A percentile compares a stretch with the other conserved stretches of the same genome.
Evolutionary conservation across 1,140 invertebrate species (phyloP).

Genomic region (Bilobella aurantiaca): DNA sequence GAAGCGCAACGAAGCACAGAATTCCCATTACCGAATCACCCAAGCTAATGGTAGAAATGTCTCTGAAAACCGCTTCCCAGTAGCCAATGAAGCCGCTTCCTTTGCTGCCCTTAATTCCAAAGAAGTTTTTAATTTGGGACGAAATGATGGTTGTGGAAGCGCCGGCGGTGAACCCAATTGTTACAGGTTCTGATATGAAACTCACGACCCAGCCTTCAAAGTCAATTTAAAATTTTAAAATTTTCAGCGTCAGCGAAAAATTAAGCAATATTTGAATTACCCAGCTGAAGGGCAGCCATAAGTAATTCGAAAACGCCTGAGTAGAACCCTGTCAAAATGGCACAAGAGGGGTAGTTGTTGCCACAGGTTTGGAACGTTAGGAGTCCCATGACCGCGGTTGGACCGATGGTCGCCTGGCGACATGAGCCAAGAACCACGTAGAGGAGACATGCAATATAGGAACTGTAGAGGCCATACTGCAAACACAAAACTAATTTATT

Average conservation of each 20-base stretch:
- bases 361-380: conserved; percentile 31
- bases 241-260: conserved; percentile 1
- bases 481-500: conserved; percentile 39
- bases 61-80: conserved; percentile 40
- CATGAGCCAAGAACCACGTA: conserved; percentile 81
- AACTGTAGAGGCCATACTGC: conserved; percentile 81
- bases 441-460: conserved; percentile 84
- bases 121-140: conserved; percentile 50
- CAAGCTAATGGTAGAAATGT: conserved; percentile 37
- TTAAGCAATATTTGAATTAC: conserved; percentile 7
- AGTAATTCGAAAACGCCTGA: conserved; percentile 29
- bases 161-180: conserved; percentile 60
- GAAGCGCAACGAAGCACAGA: conserved; percentile 45
- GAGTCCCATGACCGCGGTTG: conserved; percentile 20
- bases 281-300: conserved; percentile 25
- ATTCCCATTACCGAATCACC: conserved; percentile 44
- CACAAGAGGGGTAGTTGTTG: conserved; percentile 20
- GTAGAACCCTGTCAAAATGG: conserved; percentile 25
- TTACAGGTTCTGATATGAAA: conserved; percentile 87
- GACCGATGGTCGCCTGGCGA: conserved; percentile 77
- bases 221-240: conserved; percentile 1
- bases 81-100: conserved; percentile 42
- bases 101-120: conserved; percentile 47
- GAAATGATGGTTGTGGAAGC: conserved; percentile 55
- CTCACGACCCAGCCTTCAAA: conserved; percentile 75